phyloP scores from a whole-genome alignment of 1,140 invertebrate species.

The Hermetia illucens region DNA sequence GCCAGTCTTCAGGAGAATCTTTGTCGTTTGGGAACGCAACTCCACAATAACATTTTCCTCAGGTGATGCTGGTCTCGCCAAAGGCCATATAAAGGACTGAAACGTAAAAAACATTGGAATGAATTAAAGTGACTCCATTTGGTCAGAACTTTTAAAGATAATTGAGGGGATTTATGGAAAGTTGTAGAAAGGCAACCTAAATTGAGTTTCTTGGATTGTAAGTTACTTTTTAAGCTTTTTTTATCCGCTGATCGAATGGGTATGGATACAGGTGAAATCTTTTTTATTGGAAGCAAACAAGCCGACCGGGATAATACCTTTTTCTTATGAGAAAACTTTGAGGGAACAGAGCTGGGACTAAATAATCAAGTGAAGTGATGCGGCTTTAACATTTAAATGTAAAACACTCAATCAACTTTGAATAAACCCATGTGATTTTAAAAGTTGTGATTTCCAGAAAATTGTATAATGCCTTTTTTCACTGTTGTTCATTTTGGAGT shows the following conservation, averaged over 20 bases:
- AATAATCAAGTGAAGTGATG: no score
- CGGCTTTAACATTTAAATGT: no score
- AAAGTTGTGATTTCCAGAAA: no score
- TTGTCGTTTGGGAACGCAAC: constrained; percentile 40
- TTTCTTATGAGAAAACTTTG: no score
- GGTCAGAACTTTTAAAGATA: neutral
- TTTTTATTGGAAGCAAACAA: no score
- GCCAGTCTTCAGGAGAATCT: constrained; percentile 11
- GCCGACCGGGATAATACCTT: no score
- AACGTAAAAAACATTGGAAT: constrained; percentile 15
- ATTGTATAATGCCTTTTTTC: no score
- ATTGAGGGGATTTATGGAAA: neutral
- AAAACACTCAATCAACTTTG: no score
- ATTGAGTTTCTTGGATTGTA: neutral
- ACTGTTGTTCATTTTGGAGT: no score
- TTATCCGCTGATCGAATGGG: neutral
- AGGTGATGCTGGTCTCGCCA: constrained; percentile 47
- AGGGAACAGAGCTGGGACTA: no score
- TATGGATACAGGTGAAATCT: neutral
- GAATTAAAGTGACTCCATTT: neutral
- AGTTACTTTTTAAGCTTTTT: neutral
- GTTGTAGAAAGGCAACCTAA: neutral
- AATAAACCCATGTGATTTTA: no score
- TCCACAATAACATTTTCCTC: constrained; percentile 55
- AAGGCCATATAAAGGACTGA: constrained; percentile 63